phyloP scores from a whole-genome alignment of 2,888 invertebrate genomes.

The Anagyrus pseudococci region DNA sequence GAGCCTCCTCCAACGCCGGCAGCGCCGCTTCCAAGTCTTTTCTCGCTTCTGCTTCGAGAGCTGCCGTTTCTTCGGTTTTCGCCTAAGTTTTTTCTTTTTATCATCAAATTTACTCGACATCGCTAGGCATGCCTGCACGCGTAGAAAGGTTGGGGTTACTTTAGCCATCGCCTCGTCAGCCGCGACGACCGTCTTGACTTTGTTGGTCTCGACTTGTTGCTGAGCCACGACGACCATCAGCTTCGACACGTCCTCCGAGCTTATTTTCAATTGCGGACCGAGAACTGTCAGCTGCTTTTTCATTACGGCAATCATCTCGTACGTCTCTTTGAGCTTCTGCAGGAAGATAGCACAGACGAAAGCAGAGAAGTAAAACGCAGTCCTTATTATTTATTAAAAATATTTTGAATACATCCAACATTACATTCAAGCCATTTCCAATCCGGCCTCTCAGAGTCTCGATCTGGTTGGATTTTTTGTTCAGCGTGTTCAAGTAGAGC shows the following conservation, averaged over 20 bases:
- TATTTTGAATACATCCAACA: too few species aligned
- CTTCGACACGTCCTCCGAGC: slow-evolving; percentile 77
- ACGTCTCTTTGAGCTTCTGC: slow-evolving; percentile 82
- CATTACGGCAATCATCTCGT: slow-evolving; percentile 83
- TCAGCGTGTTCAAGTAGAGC: slow-evolving; percentile 75
- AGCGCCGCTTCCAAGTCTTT: slow-evolving; percentile 83
- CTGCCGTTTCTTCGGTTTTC: slow-evolving; percentile 84
- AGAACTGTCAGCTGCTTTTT: slow-evolving; percentile 81
- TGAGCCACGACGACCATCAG: slow-evolving; percentile 78
- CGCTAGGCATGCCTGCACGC: not conserved
- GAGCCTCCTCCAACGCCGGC: slow-evolving; percentile 85
- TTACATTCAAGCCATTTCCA: slow-evolving; percentile 73
- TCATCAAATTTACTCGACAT: not conserved
- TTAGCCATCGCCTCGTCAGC: slow-evolving; percentile 85
- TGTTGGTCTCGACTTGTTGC: slow-evolving; percentile 83
- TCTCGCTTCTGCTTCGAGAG: slow-evolving; percentile 86
- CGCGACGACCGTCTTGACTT: slow-evolving; percentile 79
- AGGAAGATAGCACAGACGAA: slow-evolving; percentile 40
- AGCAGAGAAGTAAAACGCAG: not conserved
- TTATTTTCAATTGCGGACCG: slow-evolving; percentile 80
- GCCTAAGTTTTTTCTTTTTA: slow-evolving; percentile 60
- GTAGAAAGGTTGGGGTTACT: slow-evolving; percentile 62
- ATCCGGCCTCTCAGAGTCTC: slow-evolving; percentile 72
- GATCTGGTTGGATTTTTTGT: slow-evolving; percentile 74
- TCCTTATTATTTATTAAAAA: too few species aligned